Evolutionary conservation across 2,113 vertebrate species (phyloP).

Genomic region (Numenius arquata): DNA sequence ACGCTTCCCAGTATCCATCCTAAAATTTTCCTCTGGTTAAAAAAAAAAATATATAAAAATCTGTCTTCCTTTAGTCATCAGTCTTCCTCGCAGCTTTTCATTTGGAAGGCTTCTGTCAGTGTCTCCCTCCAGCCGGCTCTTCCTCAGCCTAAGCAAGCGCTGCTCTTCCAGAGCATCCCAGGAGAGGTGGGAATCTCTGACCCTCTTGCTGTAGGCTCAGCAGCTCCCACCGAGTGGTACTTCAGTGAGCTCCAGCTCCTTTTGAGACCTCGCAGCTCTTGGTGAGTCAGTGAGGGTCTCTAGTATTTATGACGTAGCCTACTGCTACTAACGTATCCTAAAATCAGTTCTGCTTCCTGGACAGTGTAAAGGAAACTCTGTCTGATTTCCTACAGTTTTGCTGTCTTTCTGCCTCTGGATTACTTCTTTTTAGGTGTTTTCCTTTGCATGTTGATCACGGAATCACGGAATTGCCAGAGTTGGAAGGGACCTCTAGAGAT

Average conservation of each 20-base stretch:
- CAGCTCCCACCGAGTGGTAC: accelerated
- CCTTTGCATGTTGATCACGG: not conserved
- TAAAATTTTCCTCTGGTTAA: not conserved
- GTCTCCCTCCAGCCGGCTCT: not conserved
- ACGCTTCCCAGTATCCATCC: not conserved
- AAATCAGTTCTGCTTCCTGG: not conserved
- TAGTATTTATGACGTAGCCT: not conserved
- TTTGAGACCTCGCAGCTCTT: not conserved
- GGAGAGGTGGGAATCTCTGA: not conserved
- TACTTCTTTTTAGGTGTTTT: not conserved
- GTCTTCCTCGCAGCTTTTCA: not conserved
- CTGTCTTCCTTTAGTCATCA: not conserved
- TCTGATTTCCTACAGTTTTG: not conserved
- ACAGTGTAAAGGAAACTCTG: not conserved
- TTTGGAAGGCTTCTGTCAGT: not conserved
- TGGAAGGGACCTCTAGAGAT: too few relatives aligned
- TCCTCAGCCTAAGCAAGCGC: accelerated
- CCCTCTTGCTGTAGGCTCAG: not conserved
- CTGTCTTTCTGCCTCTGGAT: not conserved
- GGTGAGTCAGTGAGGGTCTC: not conserved
- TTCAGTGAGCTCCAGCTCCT: not conserved
- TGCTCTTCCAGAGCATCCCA: not conserved
- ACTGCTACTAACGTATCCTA: not conserved
- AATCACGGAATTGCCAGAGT: too few relatives aligned
- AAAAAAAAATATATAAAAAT: not conserved